Percentiles rank a stretch among this genome's conserved stretches.
These are phyloP conservation scores for Argyresthia goedartella DNA, from an alignment of 2,888 invertebrate species.

Conservation along the genomic window DNA sequence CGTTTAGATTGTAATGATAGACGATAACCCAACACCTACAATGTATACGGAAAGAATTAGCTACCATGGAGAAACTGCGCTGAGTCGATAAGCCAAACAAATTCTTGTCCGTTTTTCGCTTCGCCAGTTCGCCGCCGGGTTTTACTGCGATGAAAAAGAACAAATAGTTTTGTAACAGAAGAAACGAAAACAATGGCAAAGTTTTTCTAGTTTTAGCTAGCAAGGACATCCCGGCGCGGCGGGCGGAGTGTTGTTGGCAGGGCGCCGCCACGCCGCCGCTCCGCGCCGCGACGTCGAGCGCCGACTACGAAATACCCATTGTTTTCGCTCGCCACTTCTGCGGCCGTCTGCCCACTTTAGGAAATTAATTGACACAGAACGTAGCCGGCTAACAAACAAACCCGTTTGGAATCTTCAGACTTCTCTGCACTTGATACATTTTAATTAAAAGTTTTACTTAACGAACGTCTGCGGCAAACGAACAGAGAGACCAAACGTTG, in stretches of 20 bases:
- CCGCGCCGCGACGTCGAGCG: no score
- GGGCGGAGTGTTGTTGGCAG: conserved; percentile 46
- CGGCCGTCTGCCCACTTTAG: conserved; percentile 50
- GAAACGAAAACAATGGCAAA: conserved; percentile 43
- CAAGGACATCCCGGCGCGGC: conserved; percentile 21
- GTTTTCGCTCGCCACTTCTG: conserved; percentile 43
- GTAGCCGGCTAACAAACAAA: conserved; percentile 44
- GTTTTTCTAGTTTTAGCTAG: conserved; percentile 50
- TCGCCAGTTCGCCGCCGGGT: conserved; percentile 24
- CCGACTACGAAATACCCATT: conserved; percentile 44
- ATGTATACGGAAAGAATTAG: no score
- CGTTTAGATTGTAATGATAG: neutral
- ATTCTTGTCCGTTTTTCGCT: conserved; percentile 15
- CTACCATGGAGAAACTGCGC: no score
- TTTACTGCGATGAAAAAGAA: conserved; percentile 37
- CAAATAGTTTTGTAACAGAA: conserved; percentile 42
- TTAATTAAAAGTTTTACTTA: conserved; percentile 59
- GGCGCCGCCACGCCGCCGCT: no score
- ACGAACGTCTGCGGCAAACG: conserved; percentile 22
- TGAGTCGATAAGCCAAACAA: neutral
- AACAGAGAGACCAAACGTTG: conserved; percentile 9
- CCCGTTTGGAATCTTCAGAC: conserved; percentile 41
- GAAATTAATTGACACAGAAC: conserved; percentile 59
- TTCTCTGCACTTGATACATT: conserved; percentile 47
- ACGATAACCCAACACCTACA: neutral